A percentile compares a stretch with the other conserved stretches of the same genome.
phyloP scores from a whole-genome alignment of 2,113 vertebrate genomes.

The Pheucticus melanocephalus region DNA sequence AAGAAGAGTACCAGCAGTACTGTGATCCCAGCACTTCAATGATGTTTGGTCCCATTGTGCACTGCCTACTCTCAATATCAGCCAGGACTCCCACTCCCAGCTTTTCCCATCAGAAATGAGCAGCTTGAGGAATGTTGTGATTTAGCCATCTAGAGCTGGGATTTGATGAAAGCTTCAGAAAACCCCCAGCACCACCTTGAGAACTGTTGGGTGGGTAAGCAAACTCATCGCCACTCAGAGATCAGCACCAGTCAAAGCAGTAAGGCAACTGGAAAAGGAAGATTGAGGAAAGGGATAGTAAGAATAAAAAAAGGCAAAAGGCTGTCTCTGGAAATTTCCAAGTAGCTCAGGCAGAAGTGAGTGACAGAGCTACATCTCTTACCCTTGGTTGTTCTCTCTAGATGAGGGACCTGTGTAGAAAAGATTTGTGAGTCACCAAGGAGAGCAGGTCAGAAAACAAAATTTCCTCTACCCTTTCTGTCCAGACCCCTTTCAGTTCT shows the following conservation, averaged over 20 bases:
- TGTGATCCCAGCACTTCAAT: not conserved
- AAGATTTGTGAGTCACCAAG: not conserved
- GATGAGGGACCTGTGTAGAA: not conserved
- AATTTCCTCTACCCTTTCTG: not conserved
- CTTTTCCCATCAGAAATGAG: not conserved
- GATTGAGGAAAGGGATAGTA: not conserved
- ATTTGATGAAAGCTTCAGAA: not conserved
- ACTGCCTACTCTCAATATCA: too few species aligned
- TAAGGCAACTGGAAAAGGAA: not conserved
- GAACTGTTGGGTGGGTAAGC: not conserved
- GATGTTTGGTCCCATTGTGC: not conserved
- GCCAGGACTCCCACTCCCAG: not conserved
- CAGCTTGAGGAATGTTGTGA: not conserved
- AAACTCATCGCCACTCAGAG: not conserved
- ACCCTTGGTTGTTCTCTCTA: not conserved
- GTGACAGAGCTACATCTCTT: not conserved
- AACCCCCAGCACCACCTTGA: not conserved
- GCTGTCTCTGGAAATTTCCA: not conserved
- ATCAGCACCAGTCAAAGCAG: not conserved
- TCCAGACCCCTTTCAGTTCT: not conserved
- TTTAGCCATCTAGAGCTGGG: not conserved
- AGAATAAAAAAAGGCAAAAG: not conserved
- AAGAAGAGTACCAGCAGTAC: not conserved
- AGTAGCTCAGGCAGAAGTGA: not conserved
- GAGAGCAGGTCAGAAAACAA: not conserved